Evolutionary conservation across 2,113 vertebrate genomes (phyloP).

Genomic region (Choloepus hoffmanni): DNA sequence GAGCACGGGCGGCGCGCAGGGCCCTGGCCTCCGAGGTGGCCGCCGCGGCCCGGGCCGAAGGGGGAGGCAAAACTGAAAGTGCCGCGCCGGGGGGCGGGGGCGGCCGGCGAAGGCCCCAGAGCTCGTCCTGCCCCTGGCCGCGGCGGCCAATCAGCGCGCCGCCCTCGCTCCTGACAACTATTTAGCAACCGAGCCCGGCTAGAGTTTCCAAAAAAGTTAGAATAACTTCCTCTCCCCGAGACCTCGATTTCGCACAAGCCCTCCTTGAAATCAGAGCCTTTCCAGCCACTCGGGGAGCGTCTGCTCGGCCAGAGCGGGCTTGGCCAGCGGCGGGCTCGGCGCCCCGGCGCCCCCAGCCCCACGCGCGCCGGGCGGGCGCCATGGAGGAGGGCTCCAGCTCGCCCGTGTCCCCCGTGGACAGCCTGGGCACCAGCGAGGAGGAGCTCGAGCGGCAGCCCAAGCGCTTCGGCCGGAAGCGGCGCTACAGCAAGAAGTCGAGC

Average conservation of each 20-base stretch:
- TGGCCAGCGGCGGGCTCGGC: conserved; percentile 65
- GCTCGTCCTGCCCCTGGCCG: conserved; percentile 84
- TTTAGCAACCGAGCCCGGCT: conserved; percentile 96
- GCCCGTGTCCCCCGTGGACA: conserved; percentile 96
- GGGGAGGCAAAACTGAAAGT: conserved; percentile 77
- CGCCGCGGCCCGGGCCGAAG: neutral
- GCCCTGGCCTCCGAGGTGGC: conserved; percentile 11
- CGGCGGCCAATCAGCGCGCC: conserved; percentile 89
- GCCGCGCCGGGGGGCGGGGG: conserved; percentile 75
- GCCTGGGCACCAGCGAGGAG: conserved; percentile 97
- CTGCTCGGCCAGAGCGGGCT: conserved; percentile 78
- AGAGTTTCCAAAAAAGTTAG: conserved; percentile 93
- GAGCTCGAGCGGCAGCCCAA: conserved; percentile 93
- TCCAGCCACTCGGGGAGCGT: conserved; percentile 83
- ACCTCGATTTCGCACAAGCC: conserved; percentile 86
- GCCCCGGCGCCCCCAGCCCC: conserved; percentile 82
- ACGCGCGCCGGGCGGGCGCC: conserved; percentile 86
- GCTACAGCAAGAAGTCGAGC: conserved; percentile 94
- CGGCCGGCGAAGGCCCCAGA: conserved; percentile 59
- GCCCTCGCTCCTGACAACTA: conserved; percentile 93
- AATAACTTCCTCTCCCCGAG: conserved; percentile 92
- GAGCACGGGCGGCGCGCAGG: neutral
- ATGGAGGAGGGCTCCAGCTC: conserved; percentile 96
- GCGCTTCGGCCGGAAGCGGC: conserved; percentile 93
- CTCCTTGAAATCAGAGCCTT: conserved; percentile 87